Evolutionary conservation across 2,797 vertebrate species (phyloP).

Genomic region (Arrhamphus sclerolepis): DNA sequence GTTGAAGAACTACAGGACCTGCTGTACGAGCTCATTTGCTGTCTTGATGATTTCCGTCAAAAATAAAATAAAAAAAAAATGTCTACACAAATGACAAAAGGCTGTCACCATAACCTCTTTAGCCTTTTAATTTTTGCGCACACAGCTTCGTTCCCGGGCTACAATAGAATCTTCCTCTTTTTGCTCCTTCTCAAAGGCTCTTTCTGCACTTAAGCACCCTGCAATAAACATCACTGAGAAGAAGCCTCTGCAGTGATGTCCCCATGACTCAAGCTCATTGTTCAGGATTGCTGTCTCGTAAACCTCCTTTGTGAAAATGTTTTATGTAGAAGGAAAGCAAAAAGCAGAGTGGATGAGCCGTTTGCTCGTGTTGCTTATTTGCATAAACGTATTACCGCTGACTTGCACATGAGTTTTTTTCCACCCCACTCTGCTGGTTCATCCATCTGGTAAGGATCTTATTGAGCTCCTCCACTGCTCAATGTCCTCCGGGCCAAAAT

Average conservation of each 20-base stretch:
- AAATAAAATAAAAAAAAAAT: no score
- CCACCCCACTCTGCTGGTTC: conserved; percentile 46
- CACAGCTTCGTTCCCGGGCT: no score
- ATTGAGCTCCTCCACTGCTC: conserved; percentile 53
- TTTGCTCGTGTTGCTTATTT: conserved; percentile 36
- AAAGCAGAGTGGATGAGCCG: conserved; percentile 26
- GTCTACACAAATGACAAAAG: no score
- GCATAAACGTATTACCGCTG: conserved; percentile 21
- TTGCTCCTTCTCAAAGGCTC: conserved; percentile 63
- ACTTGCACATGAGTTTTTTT: conserved; percentile 42
- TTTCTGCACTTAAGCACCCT: conserved; percentile 66
- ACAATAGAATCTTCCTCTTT: conserved; percentile 70
- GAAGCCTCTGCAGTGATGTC: conserved; percentile 53
- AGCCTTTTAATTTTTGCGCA: no score
- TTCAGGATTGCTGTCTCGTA: conserved; percentile 62
- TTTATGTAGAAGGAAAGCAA: conserved; percentile 35
- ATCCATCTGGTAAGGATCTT: conserved; percentile 47
- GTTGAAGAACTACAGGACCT: no score
- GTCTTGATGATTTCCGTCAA: no score
- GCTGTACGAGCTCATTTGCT: no score
- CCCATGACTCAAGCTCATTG: conserved; percentile 65
- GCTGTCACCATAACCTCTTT: no score
- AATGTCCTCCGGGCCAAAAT: conserved; percentile 45
- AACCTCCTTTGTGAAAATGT: conserved; percentile 56
- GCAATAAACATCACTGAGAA: conserved; percentile 72